A percentile compares a stretch with the other conserved stretches of the same genome.
Evolutionary conservation across 1,140 invertebrate species (phyloP).

Genomic region (Atta texana): DNA sequence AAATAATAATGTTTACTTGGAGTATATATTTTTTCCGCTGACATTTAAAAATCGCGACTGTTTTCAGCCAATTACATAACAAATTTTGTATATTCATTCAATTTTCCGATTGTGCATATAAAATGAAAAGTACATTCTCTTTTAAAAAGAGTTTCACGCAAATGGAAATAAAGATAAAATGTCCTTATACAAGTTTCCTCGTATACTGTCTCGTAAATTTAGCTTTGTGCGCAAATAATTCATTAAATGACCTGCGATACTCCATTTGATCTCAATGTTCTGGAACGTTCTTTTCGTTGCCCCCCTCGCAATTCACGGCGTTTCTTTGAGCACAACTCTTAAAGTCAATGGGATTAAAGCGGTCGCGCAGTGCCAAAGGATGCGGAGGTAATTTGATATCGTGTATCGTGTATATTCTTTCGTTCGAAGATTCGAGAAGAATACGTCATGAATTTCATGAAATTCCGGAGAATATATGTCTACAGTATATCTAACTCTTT

Average conservation of each 20-base stretch:
- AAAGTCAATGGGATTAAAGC: slow-evolving; percentile 73
- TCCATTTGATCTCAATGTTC: slow-evolving; percentile 62
- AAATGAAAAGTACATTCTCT: slow-evolving; percentile 2
- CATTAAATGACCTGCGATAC: slow-evolving; percentile 60
- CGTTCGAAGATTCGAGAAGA: slow-evolving; percentile 2
- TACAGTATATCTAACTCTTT: not conserved
- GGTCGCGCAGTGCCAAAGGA: slow-evolving; percentile 68
- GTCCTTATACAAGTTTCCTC: slow-evolving; percentile 10
- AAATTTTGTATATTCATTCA: not conserved
- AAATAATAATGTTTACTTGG: not conserved
- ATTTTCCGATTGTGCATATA: not conserved
- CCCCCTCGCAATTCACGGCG: slow-evolving; percentile 44
- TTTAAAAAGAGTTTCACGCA: slow-evolving; percentile 19
- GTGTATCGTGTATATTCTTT: slow-evolving; percentile 57
- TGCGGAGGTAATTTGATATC: slow-evolving; percentile 70
- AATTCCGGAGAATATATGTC: slow-evolving; percentile 40
- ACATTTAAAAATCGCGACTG: not conserved
- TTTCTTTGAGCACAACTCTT: slow-evolving; percentile 69
- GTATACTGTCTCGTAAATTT: slow-evolving; percentile 44
- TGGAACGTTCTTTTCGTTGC: slow-evolving; percentile 58
- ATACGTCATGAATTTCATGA: slow-evolving; percentile 59
- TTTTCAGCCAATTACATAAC: slow-evolving; percentile 1
- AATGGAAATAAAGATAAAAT: slow-evolving; percentile 43
- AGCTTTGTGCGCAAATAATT: slow-evolving; percentile 70
- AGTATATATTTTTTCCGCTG: not conserved